These are phyloP conservation scores for Apomyelois bistriatella DNA, from an alignment of 2,888 invertebrate genomes.

Conservation along the genomic window DNA sequence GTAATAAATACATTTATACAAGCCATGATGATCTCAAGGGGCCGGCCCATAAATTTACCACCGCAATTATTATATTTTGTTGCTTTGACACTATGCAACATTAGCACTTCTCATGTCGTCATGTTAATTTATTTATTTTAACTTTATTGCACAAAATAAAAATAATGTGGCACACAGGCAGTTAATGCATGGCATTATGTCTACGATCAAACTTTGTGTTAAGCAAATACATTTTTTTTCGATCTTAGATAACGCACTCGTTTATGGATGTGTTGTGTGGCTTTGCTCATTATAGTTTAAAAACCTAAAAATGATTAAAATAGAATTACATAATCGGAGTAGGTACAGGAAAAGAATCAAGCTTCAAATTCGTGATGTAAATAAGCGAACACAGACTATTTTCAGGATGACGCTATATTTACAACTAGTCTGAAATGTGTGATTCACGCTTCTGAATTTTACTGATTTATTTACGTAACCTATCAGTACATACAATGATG, in stretches of 20 bases:
- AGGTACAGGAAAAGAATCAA: no score
- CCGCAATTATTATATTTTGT: constrained; percentile 29
- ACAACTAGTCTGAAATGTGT: not conserved
- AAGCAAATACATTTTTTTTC: no score
- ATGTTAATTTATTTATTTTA: not conserved
- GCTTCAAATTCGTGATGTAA: not conserved
- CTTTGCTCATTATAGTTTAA: no score
- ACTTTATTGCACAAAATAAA: no score
- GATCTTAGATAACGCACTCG: no score
- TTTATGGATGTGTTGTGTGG: no score
- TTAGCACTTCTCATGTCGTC: constrained; percentile 20
- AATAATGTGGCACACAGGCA: no score
- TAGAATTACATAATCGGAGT: no score
- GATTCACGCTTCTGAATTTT: not conserved
- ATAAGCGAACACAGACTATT: not conserved
- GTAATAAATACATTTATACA: constrained; percentile 13
- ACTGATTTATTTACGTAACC: not conserved
- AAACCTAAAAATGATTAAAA: no score
- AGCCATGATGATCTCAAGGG: constrained; percentile 20
- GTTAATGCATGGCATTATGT: not conserved
- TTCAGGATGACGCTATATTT: constrained; percentile 5
- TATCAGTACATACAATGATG: not conserved
- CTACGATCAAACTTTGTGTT: no score
- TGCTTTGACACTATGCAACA: constrained; percentile 20
- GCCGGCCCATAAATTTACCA: constrained; percentile 24